A percentile compares a stretch with the other conserved stretches of the same genome.
Evolutionary conservation across 2,113 vertebrate species (phyloP).

Genomic region (Actenoides hombroni): DNA sequence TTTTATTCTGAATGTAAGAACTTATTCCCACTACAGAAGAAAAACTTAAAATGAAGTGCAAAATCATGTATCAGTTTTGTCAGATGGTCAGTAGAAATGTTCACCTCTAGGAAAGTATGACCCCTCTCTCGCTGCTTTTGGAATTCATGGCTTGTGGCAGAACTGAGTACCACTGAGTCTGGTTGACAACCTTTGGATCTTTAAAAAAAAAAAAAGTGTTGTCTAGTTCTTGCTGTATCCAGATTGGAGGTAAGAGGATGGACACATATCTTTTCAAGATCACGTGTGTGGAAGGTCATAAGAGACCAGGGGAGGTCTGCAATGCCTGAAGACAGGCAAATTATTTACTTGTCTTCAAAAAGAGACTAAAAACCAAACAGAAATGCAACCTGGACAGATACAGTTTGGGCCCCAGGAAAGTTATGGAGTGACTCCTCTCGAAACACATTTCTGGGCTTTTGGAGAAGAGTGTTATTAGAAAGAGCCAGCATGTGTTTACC

Average conservation of each 20-base stretch:
- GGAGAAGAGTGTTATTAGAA: neutral
- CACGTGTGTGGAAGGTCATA: neutral
- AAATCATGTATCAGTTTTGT: neutral
- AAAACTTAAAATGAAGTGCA: neutral
- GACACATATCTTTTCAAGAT: neutral
- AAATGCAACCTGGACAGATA: neutral
- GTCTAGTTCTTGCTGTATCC: neutral
- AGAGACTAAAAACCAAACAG: neutral
- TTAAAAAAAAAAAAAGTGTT: neutral
- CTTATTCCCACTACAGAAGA: neutral
- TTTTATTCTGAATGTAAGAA: neutral
- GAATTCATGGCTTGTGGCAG: neutral
- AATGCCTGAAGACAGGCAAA: neutral
- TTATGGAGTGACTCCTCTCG: neutral
- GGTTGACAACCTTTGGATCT: neutral
- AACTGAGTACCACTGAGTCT: neutral
- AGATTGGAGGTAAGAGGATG: neutral
- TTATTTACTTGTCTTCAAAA: fast-evolving
- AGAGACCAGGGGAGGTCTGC: neutral
- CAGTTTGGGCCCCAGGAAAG: neutral
- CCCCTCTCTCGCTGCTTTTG: neutral
- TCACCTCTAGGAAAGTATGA: neutral
- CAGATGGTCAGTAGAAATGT: neutral
- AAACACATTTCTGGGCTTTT: neutral
- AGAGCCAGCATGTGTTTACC: neutral